These are phyloP conservation scores for Frieseomelitta varia DNA, from an alignment of 1,140 invertebrate species.

Conservation along the genomic window DNA sequence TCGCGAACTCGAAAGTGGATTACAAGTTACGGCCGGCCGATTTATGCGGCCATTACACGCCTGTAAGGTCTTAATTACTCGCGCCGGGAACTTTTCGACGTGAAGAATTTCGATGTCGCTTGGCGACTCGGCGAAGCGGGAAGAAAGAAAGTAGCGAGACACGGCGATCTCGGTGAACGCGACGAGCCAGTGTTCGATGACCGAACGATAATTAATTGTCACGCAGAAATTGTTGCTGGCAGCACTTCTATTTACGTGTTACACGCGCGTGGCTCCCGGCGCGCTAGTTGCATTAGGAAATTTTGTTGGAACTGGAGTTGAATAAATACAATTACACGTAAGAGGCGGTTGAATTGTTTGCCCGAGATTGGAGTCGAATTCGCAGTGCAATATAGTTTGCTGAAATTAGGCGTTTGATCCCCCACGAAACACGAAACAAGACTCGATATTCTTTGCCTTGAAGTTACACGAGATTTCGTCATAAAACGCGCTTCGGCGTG, in stretches of 20 bases:
- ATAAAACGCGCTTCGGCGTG: background rate
- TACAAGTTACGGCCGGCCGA: constrained; percentile 60
- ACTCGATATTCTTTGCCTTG: background rate
- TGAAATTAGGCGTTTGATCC: background rate
- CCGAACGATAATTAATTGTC: background rate
- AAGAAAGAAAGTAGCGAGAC: background rate
- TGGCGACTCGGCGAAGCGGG: background rate
- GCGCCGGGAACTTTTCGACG: constrained; percentile 38
- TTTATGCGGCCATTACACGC: constrained; percentile 62
- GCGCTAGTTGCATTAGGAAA: background rate
- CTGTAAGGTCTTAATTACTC: constrained; percentile 56
- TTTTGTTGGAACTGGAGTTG: background rate
- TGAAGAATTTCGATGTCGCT: background rate
- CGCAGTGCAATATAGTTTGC: background rate
- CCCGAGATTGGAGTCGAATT: background rate
- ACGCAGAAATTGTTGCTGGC: background rate
- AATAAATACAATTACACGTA: background rate
- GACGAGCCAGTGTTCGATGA: too few relatives aligned
- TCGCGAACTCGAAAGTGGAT: constrained; percentile 64
- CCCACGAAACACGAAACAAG: background rate
- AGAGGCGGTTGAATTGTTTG: background rate
- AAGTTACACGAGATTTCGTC: background rate
- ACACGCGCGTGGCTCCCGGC: background rate
- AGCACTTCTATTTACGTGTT: background rate
- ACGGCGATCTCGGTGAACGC: background rate